Base-by-base conservation (phyloP, 2,797 vertebrate genomes). In the Aulostomus chinensis region DNA sequence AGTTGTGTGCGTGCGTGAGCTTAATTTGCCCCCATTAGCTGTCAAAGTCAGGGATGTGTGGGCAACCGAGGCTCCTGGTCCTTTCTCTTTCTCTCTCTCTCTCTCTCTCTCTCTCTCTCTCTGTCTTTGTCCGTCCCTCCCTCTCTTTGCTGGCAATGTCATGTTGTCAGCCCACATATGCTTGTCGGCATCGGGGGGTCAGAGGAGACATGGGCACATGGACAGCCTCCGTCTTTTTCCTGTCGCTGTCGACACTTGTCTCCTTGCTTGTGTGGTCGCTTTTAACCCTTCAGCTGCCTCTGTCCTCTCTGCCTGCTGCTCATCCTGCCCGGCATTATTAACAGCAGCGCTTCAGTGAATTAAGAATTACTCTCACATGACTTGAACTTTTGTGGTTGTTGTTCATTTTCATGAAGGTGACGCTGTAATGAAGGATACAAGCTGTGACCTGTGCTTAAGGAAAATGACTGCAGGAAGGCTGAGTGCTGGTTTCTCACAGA, bases 141-240 rank as follows among this genome's bases (percentile, higher is more conserved):
- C 68, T 76, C 63, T 70, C 68, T 68, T 83, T 59, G 36, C 81
- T 68, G 87, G 85, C 89, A 90, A 89, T 90, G 90, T 90, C 87
- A 90, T 89, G 82, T 90, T 92, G 91, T 92, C 90, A 92, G 88
- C 75, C 79, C 87, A 88, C 91, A 92, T 92, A 91, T 92, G 91
- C 83, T 90, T 45, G 86, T 88, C 80, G 86, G 81, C 48, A 58
- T 60, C 11, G 46, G 35, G 48, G 39, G 26, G 31, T 38, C 34
- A 56, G 78, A 70, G 62, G 69, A 73, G 77, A 73, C 62, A 73
- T 47, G 62, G 77, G 78, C 86, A 76, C 79, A 68, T 34, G 65
- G 85, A 80, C 86, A 88, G 87, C 78, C 82, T 84, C 86, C 58
- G 81, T 87, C 86, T 91, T 92, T 90, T 89, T 87, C 76, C 85